Evolutionary conservation across 1,140 invertebrate genomes (phyloP).

Genomic region (Schlechtendalia chinensis): DNA sequence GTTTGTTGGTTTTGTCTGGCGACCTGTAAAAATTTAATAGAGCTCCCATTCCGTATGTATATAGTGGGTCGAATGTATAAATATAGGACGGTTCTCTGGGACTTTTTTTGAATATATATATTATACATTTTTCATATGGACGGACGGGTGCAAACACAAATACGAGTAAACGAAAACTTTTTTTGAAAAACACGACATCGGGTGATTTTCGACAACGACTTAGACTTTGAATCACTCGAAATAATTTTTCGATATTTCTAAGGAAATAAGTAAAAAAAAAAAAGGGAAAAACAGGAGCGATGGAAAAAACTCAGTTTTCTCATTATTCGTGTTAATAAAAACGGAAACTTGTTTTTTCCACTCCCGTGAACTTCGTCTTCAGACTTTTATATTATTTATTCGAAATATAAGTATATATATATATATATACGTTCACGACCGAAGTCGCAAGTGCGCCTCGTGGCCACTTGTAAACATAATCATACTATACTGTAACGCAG

Average conservation of each 20-base stretch:
- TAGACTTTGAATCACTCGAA: slow-evolving; percentile 1
- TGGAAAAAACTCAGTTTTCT: slow-evolving; percentile 17
- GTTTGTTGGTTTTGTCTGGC: slow-evolving; percentile 44
- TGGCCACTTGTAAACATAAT: slow-evolving; percentile 35
- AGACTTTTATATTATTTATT: slow-evolving; percentile 48
- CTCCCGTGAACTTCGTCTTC: slow-evolving; percentile 7
- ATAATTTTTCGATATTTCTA: slow-evolving; percentile 34
- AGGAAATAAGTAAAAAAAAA: background rate
- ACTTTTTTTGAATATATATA: slow-evolving; percentile 31
- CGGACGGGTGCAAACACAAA: background rate
- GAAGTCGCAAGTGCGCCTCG: slow-evolving; percentile 14
- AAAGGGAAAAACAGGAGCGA: background rate
- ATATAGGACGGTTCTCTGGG: slow-evolving; percentile 9
- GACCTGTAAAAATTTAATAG: slow-evolving; percentile 53
- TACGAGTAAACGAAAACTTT: background rate
- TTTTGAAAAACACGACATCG: background rate
- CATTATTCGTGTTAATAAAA: slow-evolving; percentile 46
- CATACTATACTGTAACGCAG: no score
- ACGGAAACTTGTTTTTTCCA: slow-evolving; percentile 45
- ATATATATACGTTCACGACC: background rate
- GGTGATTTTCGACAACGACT: slow-evolving; percentile 6
- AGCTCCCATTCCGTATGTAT: slow-evolving; percentile 8
- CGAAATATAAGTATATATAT: slow-evolving; percentile 11
- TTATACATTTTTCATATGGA: background rate
- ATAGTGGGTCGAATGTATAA: background rate